phyloP scores from a whole-genome alignment of 2,888 invertebrate species.

The Macaria liturata region DNA sequence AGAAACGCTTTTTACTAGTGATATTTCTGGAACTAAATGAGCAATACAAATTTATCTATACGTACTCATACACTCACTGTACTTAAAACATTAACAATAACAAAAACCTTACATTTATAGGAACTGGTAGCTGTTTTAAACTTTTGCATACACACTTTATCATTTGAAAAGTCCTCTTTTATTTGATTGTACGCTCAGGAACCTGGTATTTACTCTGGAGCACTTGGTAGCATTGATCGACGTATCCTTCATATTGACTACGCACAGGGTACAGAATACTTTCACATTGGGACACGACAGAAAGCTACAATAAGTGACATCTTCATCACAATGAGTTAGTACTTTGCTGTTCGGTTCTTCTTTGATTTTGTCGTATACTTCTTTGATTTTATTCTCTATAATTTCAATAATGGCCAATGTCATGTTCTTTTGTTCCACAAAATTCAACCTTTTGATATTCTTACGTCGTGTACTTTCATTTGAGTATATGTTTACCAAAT shows the following conservation, averaged over 20 bases:
- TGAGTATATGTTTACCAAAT: too few relatives aligned
- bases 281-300: constrained; percentile 54
- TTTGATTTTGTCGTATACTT: constrained; percentile 3
- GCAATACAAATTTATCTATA: too few relatives aligned
- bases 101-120: too few relatives aligned
- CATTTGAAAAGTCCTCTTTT: constrained; percentile 9
- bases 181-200: constrained; percentile 34
- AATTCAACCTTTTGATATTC: too few relatives aligned
- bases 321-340: constrained; percentile 51
- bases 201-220: constrained; percentile 41
- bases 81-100: too few relatives aligned
- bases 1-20: too few relatives aligned
- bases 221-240: constrained; percentile 45
- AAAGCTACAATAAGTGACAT: constrained; percentile 52
- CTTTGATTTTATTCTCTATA: constrained; percentile 11
- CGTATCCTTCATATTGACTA: constrained; percentile 38
- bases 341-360: constrained; percentile 44
- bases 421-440: too few relatives aligned
- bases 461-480: too few relatives aligned
- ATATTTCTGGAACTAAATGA: too few relatives aligned
- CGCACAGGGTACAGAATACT: constrained; percentile 57
- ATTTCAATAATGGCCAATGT: constrained; percentile 11
- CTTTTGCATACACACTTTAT: background rate
- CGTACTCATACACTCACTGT: too few relatives aligned
- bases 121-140: too few relatives aligned